These are phyloP conservation scores for Campaea margaritaria DNA, from an alignment of 2,888 invertebrate species.

Conservation along the genomic window DNA sequence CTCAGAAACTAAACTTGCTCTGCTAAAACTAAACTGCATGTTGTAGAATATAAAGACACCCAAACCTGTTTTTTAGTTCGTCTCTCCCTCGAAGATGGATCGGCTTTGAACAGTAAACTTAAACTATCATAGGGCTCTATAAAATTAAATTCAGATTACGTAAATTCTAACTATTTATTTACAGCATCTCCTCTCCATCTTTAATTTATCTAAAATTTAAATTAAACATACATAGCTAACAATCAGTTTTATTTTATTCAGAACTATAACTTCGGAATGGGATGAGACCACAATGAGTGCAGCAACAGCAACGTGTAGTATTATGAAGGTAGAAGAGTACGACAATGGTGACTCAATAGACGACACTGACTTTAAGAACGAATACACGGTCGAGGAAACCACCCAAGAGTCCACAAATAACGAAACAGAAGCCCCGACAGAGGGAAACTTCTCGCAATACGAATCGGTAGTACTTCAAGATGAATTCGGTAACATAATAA, in stretches of 20 bases:
- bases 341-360: conserved; percentile 25
- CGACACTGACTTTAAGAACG: conserved; percentile 31
- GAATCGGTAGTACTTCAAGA: conserved; percentile 41
- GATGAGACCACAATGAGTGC: conserved; percentile 35
- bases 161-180: too few relatives aligned
- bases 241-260: conserved; percentile 11
- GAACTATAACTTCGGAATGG: conserved; percentile 34
- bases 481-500: conserved; percentile 42
- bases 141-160: too few relatives aligned
- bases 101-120: too few relatives aligned
- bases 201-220: too few relatives aligned
- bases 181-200: too few relatives aligned
- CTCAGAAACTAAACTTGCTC: too few relatives aligned
- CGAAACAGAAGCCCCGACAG: conserved; percentile 7
- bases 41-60: too few relatives aligned
- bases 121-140: too few relatives aligned
- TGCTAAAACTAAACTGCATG: too few relatives aligned
- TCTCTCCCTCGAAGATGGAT: too few relatives aligned
- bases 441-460: conserved; percentile 23
- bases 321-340: conserved; percentile 9
- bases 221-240: neutral
- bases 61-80: too few relatives aligned
- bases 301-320: conserved; percentile 3
- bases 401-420: conserved; percentile 11
- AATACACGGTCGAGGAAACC: conserved; percentile 36